These are phyloP conservation scores for Acrocephalus arundinaceus DNA, from an alignment of 2,113 vertebrate species.

Conservation along the genomic window DNA sequence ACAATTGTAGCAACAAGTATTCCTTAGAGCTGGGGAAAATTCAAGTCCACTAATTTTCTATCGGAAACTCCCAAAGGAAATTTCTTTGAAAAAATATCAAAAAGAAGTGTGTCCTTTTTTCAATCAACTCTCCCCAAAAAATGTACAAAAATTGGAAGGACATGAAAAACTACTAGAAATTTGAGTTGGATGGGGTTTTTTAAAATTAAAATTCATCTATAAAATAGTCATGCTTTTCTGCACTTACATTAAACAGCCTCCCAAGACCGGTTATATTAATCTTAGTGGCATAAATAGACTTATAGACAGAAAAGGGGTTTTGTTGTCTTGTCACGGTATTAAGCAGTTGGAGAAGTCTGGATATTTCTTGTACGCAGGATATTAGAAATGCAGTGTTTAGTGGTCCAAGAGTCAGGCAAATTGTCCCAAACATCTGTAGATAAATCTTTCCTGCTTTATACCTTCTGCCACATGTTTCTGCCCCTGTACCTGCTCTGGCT, in stretches of 20 bases:
- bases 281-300: not conserved
- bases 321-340: not conserved
- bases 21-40: not conserved
- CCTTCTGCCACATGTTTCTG: not conserved
- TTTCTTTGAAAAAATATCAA: not conserved
- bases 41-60: not conserved
- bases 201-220: not conserved
- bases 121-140: not conserved
- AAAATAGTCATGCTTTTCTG: not conserved
- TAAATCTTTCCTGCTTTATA: not conserved
- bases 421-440: not conserved
- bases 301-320: not conserved
- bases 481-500: not conserved
- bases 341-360: not conserved
- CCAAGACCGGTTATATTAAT: not conserved
- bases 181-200: not conserved
- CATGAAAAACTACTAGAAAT: not conserved
- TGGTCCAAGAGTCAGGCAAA: rapidly evolving
- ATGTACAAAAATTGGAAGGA: not conserved
- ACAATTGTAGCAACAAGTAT: not conserved
- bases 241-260: not conserved
- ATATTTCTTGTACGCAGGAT: not conserved
- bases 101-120: not conserved
- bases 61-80: not conserved
- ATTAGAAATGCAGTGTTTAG: not conserved